phyloP scores from a whole-genome alignment of 2,888 invertebrate genomes.

The Cephus nigrinus region DNA sequence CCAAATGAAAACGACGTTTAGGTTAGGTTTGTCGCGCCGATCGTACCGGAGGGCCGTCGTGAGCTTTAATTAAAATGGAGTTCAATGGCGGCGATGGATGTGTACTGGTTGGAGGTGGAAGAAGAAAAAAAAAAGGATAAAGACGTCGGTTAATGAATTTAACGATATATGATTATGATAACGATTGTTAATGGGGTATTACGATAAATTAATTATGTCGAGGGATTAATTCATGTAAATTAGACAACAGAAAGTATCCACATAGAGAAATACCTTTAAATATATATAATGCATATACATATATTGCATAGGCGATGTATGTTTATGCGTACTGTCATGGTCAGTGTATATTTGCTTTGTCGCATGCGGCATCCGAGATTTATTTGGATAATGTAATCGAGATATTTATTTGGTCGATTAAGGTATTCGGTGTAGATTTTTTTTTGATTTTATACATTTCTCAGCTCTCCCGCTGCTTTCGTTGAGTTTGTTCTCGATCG shows the following conservation, averaged over 20 bases:
- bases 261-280: slow-evolving; percentile 27
- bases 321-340: slow-evolving; percentile 10
- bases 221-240: slow-evolving; percentile 58
- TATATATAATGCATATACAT: slow-evolving; percentile 32
- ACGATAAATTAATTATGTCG: slow-evolving; percentile 44
- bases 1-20: not conserved
- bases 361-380: slow-evolving; percentile 31
- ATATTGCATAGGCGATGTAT: slow-evolving; percentile 6
- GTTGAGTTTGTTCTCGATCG: not conserved
- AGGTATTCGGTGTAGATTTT: no score
- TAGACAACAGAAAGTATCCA: slow-evolving; percentile 64
- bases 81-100: not conserved
- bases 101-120: slow-evolving; percentile 11
- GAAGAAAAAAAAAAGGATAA: slow-evolving; percentile 17
- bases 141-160: slow-evolving; percentile 12
- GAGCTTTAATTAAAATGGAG: slow-evolving; percentile 4
- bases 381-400: not conserved
- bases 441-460: no score
- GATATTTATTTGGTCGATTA: not conserved
- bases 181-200: slow-evolving; percentile 49
- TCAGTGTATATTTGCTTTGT: slow-evolving; percentile 26
- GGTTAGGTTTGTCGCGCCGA: not conserved
- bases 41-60: slow-evolving; percentile 18
- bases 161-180: slow-evolving; percentile 48
- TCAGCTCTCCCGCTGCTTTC: not conserved